These are phyloP conservation scores for Lateolabrax maculatus DNA, from an alignment of 2,797 vertebrate species.

Conservation along the genomic window DNA sequence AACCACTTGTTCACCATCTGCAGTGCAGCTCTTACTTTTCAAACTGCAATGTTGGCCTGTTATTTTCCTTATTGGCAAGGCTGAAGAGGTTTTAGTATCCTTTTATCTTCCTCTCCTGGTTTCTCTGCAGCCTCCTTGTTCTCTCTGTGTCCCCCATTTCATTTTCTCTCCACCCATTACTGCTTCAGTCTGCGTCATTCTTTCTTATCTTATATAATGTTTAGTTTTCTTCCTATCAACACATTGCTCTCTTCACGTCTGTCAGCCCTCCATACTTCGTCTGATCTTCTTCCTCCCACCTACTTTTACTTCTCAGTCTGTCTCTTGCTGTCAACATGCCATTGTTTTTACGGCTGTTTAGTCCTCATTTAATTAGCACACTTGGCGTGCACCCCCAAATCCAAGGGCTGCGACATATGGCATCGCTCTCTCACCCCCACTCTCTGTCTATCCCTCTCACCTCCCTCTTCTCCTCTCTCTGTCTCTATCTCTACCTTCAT, in stretches of 20 bases:
- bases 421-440: slow-evolving; percentile 17
- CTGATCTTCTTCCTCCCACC: slow-evolving; percentile 13
- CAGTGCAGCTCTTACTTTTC: slow-evolving; percentile 75
- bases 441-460: not conserved
- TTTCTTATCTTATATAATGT: slow-evolving; percentile 25
- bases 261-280: not conserved
- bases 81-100: slow-evolving; percentile 56
- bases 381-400: slow-evolving; percentile 55
- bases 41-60: slow-evolving; percentile 60
- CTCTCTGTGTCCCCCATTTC: not conserved
- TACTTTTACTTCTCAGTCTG: slow-evolving; percentile 10
- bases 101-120: slow-evolving; percentile 49
- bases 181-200: slow-evolving; percentile 6
- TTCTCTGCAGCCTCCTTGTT: slow-evolving; percentile 47
- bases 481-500: not conserved
- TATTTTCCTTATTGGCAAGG: slow-evolving; percentile 63
- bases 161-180: slow-evolving; percentile 10
- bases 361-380: slow-evolving; percentile 75
- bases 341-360: slow-evolving; percentile 65
- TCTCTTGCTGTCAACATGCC: slow-evolving; percentile 44
- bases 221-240: slow-evolving; percentile 11
- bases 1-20: slow-evolving; percentile 67
- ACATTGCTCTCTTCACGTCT: slow-evolving; percentile 5
- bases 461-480: not conserved
- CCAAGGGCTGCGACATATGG: slow-evolving; percentile 69